A percentile compares a stretch with the other conserved stretches of the same genome.
These are phyloP conservation scores for Xestia ashworthii DNA, from an alignment of 2,888 invertebrate genomes.

Conservation along the genomic window DNA sequence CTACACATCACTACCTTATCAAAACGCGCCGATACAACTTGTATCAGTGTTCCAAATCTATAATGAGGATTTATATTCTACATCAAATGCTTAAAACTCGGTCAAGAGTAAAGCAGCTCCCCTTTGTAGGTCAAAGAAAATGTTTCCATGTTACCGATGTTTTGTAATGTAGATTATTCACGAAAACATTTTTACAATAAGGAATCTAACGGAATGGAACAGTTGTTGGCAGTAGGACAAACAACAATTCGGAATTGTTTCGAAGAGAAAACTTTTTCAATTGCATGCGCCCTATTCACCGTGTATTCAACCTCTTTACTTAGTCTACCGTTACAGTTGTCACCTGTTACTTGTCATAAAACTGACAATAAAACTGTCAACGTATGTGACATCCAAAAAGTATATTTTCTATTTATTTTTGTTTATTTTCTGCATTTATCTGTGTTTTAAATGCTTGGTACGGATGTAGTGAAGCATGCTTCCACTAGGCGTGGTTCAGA, in stretches of 20 bases:
- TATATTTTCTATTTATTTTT: slow-evolving; percentile 8
- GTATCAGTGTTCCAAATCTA: slow-evolving; percentile 44
- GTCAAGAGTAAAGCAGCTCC: slow-evolving; percentile 53
- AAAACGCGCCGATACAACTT: slow-evolving; percentile 20
- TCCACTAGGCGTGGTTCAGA: slow-evolving; percentile 70
- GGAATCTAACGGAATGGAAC: slow-evolving; percentile 32
- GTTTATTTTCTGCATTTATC: slow-evolving; percentile 25
- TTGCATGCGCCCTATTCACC: slow-evolving; percentile 23
- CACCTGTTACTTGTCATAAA: slow-evolving; percentile 34
- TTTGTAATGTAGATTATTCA: slow-evolving; percentile 62
- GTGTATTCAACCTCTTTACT: slow-evolving; percentile 28
- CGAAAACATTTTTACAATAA: slow-evolving; percentile 45
- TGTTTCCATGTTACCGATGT: slow-evolving; percentile 48
- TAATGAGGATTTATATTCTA: slow-evolving; percentile 49
- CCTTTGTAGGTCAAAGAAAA: slow-evolving; percentile 62
- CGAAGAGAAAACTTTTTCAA: slow-evolving; percentile 23
- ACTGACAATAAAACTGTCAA: slow-evolving; percentile 21
- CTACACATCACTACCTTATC: slow-evolving; percentile 33
- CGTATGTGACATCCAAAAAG: slow-evolving; percentile 15
- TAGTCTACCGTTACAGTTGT: slow-evolving; percentile 13
- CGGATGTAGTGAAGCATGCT: slow-evolving; percentile 50
- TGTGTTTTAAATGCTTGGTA: slow-evolving; percentile 28
- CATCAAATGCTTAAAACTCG: slow-evolving; percentile 51
- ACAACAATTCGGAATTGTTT: slow-evolving; percentile 26
- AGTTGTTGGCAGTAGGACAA: slow-evolving; percentile 17